A percentile compares a stretch with the other conserved stretches of the same genome.
Conservation (phyloP, 1,140 invertebrate species). For the Magallana gigas region DNA sequence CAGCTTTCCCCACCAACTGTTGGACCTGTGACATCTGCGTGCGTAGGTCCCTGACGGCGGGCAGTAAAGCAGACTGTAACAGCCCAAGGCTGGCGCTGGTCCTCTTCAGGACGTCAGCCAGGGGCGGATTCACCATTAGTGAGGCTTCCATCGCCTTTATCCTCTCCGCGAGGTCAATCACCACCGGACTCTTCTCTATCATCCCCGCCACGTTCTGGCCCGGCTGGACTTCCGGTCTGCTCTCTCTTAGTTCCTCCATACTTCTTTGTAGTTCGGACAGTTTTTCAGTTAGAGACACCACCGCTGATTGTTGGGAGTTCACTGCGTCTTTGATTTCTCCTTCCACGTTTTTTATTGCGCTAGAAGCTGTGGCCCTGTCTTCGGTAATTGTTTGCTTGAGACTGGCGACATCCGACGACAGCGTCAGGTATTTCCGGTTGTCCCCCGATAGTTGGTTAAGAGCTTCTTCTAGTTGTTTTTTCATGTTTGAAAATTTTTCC, state of each 20-base stretch:
- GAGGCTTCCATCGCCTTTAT: neutral
- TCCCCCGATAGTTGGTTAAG: neutral
- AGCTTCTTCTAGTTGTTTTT: neutral
- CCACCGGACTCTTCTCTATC: neutral
- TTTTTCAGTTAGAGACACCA: neutral
- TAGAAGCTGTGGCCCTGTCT: neutral
- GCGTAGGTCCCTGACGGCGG: neutral
- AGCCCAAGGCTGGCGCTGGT: neutral
- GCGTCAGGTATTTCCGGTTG: neutral
- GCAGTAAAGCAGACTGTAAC: neutral
- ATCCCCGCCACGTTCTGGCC: neutral
- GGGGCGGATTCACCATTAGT: slow-evolving; percentile 4
- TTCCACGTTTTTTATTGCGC: neutral
- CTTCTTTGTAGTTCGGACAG: neutral
- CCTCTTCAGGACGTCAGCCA: neutral
- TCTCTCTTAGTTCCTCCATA: neutral
- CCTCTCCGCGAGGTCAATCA: neutral
- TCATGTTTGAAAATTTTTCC: neutral
- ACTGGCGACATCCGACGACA: neutral
- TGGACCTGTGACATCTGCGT: neutral
- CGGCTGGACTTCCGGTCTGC: neutral
- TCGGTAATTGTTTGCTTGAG: neutral
- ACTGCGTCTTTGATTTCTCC: neutral
- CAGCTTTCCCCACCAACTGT: neutral
- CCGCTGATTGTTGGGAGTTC: neutral